Evolutionary conservation across 2,888 invertebrate genomes (phyloP), one percentile per base, ranked within the genome.

Genomic region (Aphidoletes aphidimyza): DNA sequence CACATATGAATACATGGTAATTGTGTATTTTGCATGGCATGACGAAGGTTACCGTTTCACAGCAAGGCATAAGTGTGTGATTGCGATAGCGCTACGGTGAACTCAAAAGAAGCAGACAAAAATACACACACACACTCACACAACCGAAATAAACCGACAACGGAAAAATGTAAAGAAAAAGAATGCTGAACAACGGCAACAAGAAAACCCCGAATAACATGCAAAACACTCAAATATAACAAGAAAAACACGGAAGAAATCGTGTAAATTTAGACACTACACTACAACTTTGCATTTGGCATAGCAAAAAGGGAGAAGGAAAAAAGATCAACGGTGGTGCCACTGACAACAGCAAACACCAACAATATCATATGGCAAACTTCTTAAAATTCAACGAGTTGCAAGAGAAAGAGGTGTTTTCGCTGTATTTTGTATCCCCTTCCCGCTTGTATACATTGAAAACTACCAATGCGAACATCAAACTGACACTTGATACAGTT

Each of bases 221-320:
- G 69, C 30, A 69, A 69, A 69, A 69, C 30, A 69, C 19, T 69
- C 69, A 69, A 69, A 69, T 30, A 69, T 69, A 69, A 69, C 69
- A 69, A 26, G 69, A 30, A 69, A 69, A 30, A 69, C 69, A 69
- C 14, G 69, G n/a, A 69, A 30, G 69, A 69, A 69, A 69, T 69
- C 69, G 30, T 69, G 69, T 69, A 69, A 69, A 69, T 69, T 69
- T 30, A 69, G 69, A 34, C 30, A 30, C 30, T 30, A 69, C 69
- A 69, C 69, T 69, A 69, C 69, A 69, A 69, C 30, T 69, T 69
- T 69, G 14, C 30, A 69, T 69, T 30, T 11, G 69, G 1, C 26
- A 14, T 14, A 69, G 14, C 26, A 14, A 34, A 14, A 69, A 69
- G 6, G 69, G 1, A 69, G 30, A 9, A 69, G 14, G 30, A 14